Conservation (phyloP, 1,140 invertebrate genomes). For the Pseudomyrmex dendroicus region DNA sequence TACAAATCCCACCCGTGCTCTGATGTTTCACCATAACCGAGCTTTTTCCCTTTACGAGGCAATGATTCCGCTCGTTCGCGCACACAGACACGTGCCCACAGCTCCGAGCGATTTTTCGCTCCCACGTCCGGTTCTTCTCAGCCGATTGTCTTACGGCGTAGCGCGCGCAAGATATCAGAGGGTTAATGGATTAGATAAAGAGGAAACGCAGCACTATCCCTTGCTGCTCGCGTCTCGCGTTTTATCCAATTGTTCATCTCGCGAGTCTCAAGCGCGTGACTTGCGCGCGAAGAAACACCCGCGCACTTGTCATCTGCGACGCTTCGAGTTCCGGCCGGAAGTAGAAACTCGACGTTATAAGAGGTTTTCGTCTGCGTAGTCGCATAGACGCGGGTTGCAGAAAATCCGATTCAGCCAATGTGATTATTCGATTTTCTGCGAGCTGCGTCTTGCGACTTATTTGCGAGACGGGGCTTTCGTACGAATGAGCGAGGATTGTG, state of each 20-base stretch:
- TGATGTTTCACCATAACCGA: slow-evolving; percentile 56
- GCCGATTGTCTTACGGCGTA: neutral
- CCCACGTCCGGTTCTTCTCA: neutral
- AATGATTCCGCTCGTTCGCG: slow-evolving; percentile 33
- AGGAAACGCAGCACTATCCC: neutral
- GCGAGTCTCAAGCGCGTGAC: neutral
- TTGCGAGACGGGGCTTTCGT: too few species aligned
- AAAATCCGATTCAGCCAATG: too few species aligned
- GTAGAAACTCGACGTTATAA: too few species aligned
- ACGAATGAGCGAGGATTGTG: too few species aligned
- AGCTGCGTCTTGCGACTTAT: too few species aligned
- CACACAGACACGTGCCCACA: neutral
- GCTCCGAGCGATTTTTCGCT: neutral
- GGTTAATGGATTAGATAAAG: slow-evolving; percentile 47
- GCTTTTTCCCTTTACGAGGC: slow-evolving; percentile 60
- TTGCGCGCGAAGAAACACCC: neutral
- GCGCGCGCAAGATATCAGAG: neutral
- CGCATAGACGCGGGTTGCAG: too few species aligned
- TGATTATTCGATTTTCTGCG: too few species aligned
- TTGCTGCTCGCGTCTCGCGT: neutral
- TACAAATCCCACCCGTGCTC: slow-evolving; percentile 64
- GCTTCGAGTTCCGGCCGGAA: neutral
- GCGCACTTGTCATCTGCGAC: neutral
- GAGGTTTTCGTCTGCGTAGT: too few species aligned
- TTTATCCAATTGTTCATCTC: slow-evolving; percentile 2